phyloP scores from a whole-genome alignment of 1,140 invertebrate species.

The Stegodyphus dumicola region DNA sequence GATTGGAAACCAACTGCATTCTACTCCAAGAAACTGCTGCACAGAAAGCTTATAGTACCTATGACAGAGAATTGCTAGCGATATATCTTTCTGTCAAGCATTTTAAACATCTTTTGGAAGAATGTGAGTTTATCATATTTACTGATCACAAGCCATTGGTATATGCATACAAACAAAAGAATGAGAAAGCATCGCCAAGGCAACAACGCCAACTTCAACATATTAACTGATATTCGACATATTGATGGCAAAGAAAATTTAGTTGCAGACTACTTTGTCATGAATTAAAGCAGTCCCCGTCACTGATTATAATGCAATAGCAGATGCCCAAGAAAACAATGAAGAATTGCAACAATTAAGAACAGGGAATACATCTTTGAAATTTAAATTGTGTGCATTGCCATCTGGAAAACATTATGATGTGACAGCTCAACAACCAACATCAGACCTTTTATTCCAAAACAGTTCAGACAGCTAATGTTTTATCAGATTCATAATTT shows the following conservation, averaged over 20 bases:
- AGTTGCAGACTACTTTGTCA: no score
- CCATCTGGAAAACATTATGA: conserved; percentile 67
- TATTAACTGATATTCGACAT: conserved; percentile 67
- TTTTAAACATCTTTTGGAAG: conserved; percentile 65
- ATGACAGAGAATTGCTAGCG: conserved; percentile 64
- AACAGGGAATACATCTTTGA: neutral
- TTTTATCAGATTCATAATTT: conserved; percentile 1
- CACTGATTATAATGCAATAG: conserved; percentile 39
- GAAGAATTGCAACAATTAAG: conserved; percentile 9
- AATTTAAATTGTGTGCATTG: neutral
- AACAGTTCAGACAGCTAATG: neutral
- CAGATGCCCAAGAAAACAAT: neutral
- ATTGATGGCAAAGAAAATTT: conserved; percentile 67
- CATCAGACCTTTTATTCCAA: conserved; percentile 32
- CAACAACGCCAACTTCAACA: conserved; percentile 65
- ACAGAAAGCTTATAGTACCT: conserved; percentile 61
- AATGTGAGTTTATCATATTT: conserved; percentile 63
- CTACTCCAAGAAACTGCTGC: conserved; percentile 40
- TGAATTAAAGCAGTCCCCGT: conserved; percentile 6
- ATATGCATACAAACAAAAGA: conserved; percentile 61
- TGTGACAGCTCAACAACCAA: conserved; percentile 21
- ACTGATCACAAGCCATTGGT: conserved; percentile 66
- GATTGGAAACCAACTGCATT: conserved; percentile 62
- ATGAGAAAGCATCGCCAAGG: conserved; percentile 30
- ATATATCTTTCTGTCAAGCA: conserved; percentile 64